Percentiles rank a stretch among this genome's conserved stretches.
These are phyloP conservation scores for Tretioscincus oriximinensis DNA, from an alignment of 2,113 vertebrate species.

Conservation along the genomic window DNA sequence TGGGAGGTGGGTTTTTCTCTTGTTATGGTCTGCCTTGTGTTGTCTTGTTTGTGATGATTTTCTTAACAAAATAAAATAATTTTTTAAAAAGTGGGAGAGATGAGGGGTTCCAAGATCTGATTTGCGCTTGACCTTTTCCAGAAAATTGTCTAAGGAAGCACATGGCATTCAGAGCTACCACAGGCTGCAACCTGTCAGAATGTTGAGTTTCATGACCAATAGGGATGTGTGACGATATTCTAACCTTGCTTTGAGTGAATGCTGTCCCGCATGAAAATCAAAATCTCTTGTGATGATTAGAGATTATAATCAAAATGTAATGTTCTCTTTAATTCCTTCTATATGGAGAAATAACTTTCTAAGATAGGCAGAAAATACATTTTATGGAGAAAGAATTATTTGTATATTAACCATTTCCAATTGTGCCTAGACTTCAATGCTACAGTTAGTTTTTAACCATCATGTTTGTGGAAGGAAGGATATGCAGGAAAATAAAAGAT, in stretches of 20 bases:
- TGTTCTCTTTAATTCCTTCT: not conserved
- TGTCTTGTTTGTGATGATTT: no score
- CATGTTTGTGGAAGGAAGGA: not conserved
- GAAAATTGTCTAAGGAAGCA: no score
- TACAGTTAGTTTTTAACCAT: not conserved
- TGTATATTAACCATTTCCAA: not conserved
- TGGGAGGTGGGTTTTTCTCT: no score
- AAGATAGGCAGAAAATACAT: not conserved
- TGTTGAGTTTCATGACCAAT: not conserved
- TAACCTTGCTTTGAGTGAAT: not conserved
- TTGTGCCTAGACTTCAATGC: not conserved
- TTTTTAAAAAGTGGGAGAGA: no score
- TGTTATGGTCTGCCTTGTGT: no score
- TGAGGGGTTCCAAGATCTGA: no score
- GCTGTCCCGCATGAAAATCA: not conserved
- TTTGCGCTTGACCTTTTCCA: no score
- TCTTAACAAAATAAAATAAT: no score
- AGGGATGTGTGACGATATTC: not conserved
- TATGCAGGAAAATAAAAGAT: not conserved
- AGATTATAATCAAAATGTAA: not conserved
- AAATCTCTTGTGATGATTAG: not conserved
- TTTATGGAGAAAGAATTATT: not conserved
- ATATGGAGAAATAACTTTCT: not conserved
- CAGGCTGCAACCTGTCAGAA: not conserved
- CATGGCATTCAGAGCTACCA: no score